These are phyloP conservation scores for Neolamprologus falcicula DNA, from an alignment of 2,113 vertebrate species.

Conservation along the genomic window DNA sequence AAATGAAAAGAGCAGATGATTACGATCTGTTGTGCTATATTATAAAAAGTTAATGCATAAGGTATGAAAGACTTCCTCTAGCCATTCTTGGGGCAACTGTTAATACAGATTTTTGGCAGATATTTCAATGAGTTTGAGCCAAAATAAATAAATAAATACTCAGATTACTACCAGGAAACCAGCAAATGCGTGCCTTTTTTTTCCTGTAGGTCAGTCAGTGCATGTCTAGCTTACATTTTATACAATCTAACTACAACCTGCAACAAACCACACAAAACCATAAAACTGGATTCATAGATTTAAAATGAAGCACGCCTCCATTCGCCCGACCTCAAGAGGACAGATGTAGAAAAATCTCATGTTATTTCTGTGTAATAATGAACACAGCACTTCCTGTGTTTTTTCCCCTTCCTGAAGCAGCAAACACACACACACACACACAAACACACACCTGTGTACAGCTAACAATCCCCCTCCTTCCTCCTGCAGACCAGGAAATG, in stretches of 20 bases:
- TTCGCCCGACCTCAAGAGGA: not conserved
- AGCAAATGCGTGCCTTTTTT: not conserved
- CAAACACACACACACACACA: not conserved
- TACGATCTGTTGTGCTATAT: not conserved
- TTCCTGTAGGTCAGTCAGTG: not conserved
- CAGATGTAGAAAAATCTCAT: not conserved
- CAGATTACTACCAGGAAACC: not conserved
- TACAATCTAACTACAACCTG: not conserved
- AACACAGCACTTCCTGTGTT: constrained; percentile 27
- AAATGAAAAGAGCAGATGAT: not conserved
- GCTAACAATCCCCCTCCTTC: constrained; percentile 24
- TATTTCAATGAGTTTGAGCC: not conserved
- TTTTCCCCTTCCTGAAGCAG: not conserved
- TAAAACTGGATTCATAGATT: not conserved
- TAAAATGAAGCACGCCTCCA: not conserved
- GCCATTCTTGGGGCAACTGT: not conserved
- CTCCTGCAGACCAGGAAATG: constrained; percentile 64
- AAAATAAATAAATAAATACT: not conserved
- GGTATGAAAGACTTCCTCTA: not conserved
- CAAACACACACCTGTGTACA: constrained; percentile 33
- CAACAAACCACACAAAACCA: not conserved
- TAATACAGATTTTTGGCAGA: not conserved
- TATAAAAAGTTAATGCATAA: not conserved
- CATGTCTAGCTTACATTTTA: not conserved
- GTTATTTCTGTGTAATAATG: not conserved